Evolutionary conservation across 2,888 invertebrate species (phyloP), one percentile per base, ranked within the genome.

Genomic region (Scaptomyza reducta): DNA sequence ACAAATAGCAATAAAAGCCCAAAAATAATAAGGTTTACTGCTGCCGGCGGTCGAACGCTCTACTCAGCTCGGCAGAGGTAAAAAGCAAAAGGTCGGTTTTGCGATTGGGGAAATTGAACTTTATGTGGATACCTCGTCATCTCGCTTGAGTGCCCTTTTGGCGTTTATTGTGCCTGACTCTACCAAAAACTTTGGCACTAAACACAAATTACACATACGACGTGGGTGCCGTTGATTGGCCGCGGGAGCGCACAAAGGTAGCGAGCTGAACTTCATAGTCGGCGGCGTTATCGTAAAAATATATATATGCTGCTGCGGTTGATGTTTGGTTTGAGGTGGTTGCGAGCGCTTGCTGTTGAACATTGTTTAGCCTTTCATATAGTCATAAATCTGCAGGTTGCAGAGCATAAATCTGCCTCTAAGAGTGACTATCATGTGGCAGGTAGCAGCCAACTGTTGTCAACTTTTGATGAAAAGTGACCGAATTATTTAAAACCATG

Each of bases 161-260:
- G 83, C 79, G 74, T 87, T 82, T 79, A 76, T 87, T 82, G 77
- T 79, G 76, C 82, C 70, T 63, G 60, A 64, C 53, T 49, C 54
- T 54, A 58, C 56, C 82, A 51, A 63, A 87, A 82, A 81, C 65
- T 81, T 75, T 73, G 69, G 59, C 75, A 73, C 76, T 73, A 84
- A 77, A 73, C 82, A 75, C 73, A 82, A 77, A 82, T 87, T 87
- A 87, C 85, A 70, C 87, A 87, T 84, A 87, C 85, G 81, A 81
- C 77, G 63, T 67, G 87, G 84, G 67, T 69, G 67, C 65, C 74
- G 68, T 70, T 86, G 80, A 81, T 86, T 86, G 87, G 70, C 58
- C 69, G 61, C 35, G 58, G 47, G 58, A 44, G 58, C 31, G 27
- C 47, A 54, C 25, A 38, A 35, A 11, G 41, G 25, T 25, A 25